Conservation (phyloP, 2,888 invertebrate genomes). For the Drosophila flavopinicola region DNA sequence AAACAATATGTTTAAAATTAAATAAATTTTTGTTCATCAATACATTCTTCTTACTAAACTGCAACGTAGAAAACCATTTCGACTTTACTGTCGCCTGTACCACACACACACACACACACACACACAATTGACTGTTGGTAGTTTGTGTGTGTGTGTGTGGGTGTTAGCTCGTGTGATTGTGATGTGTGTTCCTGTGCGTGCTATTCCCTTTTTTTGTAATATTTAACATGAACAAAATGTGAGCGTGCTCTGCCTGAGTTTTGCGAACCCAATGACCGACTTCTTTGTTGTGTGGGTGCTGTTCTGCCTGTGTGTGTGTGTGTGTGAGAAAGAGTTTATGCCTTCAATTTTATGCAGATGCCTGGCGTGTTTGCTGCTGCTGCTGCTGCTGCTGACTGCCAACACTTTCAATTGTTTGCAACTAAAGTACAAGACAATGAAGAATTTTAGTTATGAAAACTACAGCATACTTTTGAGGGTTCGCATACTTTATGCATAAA, state of each 20-base stretch:
- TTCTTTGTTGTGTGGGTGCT: conserved; percentile 48
- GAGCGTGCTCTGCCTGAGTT: conserved; percentile 54
- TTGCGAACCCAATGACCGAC: conserved; percentile 69
- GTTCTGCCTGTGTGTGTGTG: background rate
- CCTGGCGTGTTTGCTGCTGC: conserved; percentile 30
- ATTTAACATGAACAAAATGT: conserved; percentile 58
- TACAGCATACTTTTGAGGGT: conserved; percentile 10
- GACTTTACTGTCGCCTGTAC: conserved; percentile 36
- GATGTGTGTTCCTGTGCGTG: conserved; percentile 32
- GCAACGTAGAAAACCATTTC: background rate
- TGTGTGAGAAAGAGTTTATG: conserved; percentile 2
- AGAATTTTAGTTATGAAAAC: conserved; percentile 12
- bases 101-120: no score
- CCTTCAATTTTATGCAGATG: conserved; percentile 36
- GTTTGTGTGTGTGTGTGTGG: conserved; percentile 19
- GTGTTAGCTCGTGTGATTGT: conserved; percentile 15
- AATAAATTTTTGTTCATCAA: no score
- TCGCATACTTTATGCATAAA: background rate
- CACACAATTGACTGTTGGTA: conserved; percentile 2
- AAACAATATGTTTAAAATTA: no score
- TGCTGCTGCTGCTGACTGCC: conserved; percentile 31
- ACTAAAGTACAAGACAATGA: conserved; percentile 33
- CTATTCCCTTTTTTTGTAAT: conserved; percentile 25
- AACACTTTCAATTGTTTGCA: conserved; percentile 59
- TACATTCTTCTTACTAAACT: no score